A percentile compares a stretch with the other conserved stretches of the same genome.
Evolutionary conservation across 2,113 vertebrate genomes (phyloP).

Genomic region (Meriones unguiculatus): DNA sequence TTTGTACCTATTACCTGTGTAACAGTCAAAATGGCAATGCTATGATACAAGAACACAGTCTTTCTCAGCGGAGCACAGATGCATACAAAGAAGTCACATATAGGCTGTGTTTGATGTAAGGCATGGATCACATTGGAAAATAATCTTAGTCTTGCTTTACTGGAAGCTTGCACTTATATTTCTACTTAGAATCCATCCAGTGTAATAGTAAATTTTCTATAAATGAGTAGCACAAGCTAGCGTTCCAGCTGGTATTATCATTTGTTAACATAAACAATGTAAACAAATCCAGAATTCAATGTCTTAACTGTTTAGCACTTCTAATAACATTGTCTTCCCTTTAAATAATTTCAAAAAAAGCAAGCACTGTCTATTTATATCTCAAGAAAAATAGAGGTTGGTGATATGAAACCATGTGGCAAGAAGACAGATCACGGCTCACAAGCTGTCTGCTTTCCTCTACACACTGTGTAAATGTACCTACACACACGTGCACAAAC

Average conservation of each 20-base stretch:
- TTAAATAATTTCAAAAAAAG: conserved; percentile 24
- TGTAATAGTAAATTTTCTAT: neutral
- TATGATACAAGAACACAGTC: rapidly evolving
- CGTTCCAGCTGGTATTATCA: neutral
- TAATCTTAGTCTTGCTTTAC: neutral
- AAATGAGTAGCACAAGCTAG: neutral
- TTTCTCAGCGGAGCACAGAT: neutral
- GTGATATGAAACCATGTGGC: neutral
- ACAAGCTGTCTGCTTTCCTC: neutral
- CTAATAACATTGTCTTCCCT: neutral
- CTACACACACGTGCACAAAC: neutral
- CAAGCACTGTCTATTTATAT: neutral
- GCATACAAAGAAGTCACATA: neutral
- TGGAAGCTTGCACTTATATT: neutral
- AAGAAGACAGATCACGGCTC: neutral
- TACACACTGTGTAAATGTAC: neutral
- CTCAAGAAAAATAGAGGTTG: neutral
- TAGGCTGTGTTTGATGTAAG: neutral
- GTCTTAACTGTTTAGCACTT: neutral
- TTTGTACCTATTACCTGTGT: neutral
- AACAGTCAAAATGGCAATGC: neutral
- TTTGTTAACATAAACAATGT: neutral
- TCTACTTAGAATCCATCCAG: conserved; percentile 7
- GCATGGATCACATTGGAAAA: neutral
- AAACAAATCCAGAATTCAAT: conserved; percentile 21